Evolutionary conservation across 2,113 vertebrate genomes (phyloP).

Genomic region (Anoplopoma fimbria): DNA sequence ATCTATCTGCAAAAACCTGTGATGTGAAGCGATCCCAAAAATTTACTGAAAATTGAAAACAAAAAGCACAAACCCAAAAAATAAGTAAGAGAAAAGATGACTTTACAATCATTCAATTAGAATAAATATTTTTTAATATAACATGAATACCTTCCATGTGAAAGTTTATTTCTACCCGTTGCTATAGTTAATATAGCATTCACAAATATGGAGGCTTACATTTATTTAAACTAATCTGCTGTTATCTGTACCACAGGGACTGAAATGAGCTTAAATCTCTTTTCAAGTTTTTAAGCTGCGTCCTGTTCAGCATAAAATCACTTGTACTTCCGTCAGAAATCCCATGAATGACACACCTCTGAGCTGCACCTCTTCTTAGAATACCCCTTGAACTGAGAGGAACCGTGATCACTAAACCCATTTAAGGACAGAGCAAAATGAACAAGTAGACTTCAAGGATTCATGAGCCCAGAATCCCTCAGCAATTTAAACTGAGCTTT

Average conservation of each 20-base stretch:
- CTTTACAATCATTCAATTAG: no score
- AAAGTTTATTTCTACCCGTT: neutral
- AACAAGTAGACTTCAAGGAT: slow-evolving; percentile 20
- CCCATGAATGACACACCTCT: neutral
- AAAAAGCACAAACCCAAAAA: no score
- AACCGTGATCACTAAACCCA: slow-evolving; percentile 14
- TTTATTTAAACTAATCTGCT: slow-evolving; percentile 16
- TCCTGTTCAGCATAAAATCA: neutral
- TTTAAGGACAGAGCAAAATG: slow-evolving; percentile 25
- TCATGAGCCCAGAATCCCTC: slow-evolving; percentile 28
- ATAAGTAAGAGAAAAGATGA: no score
- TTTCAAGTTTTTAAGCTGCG: neutral
- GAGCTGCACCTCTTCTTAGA: slow-evolving; percentile 1
- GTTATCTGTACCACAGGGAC: neutral
- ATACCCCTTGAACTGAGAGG: slow-evolving; percentile 11
- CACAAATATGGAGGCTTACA: neutral
- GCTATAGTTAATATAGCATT: neutral
- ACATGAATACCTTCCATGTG: neutral
- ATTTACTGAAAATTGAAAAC: no score
- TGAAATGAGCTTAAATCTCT: slow-evolving; percentile 17
- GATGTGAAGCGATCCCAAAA: no score
- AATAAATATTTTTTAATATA: neutral
- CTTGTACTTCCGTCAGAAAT: neutral
- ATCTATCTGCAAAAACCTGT: no score
- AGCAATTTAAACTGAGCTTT: slow-evolving; percentile 33